Conservation (phyloP, 92 coral and sea anemone species). For the Muricea muricata region DNA sequence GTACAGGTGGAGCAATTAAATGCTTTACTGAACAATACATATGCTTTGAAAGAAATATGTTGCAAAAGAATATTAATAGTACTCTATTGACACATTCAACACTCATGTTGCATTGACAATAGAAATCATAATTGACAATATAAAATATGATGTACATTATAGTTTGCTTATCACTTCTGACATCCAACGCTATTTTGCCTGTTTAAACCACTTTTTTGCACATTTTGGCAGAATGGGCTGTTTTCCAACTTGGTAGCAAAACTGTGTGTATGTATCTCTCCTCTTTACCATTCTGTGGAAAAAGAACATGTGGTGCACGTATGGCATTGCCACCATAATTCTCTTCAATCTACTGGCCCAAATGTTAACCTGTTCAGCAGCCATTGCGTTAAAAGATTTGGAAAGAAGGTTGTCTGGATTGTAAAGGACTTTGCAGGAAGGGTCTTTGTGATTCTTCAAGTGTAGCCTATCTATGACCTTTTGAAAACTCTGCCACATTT, state of each 20-base stretch:
- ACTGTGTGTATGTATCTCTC: slow-evolving; percentile 56
- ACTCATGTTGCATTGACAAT: too few species aligned
- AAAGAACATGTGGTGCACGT: slow-evolving; percentile 46
- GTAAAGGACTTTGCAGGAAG: slow-evolving; percentile 46
- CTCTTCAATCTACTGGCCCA: slow-evolving; percentile 57
- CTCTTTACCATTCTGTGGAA: slow-evolving; percentile 58
- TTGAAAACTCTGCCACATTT: slow-evolving; percentile 2
- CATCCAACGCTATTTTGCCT: too few species aligned
- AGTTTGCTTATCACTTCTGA: too few species aligned
- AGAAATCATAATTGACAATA: too few species aligned
- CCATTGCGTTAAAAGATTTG: slow-evolving; percentile 54
- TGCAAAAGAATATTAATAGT: too few species aligned
- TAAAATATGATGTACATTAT: too few species aligned
- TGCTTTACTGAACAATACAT: too few species aligned
- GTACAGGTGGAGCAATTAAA: too few species aligned
- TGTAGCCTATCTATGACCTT: slow-evolving; percentile 15
- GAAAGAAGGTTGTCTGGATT: slow-evolving; percentile 37
- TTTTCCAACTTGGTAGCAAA: slow-evolving; percentile 42
- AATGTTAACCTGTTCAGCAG: slow-evolving; percentile 54
- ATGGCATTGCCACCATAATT: slow-evolving; percentile 53
- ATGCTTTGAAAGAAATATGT: too few species aligned
- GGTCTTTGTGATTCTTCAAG: slow-evolving; percentile 49
- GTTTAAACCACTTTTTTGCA: too few species aligned
- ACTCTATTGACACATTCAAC: too few species aligned
- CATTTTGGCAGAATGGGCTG: too few species aligned